phyloP scores from a whole-genome alignment of 2,113 vertebrate species.

The Serinus canaria region DNA sequence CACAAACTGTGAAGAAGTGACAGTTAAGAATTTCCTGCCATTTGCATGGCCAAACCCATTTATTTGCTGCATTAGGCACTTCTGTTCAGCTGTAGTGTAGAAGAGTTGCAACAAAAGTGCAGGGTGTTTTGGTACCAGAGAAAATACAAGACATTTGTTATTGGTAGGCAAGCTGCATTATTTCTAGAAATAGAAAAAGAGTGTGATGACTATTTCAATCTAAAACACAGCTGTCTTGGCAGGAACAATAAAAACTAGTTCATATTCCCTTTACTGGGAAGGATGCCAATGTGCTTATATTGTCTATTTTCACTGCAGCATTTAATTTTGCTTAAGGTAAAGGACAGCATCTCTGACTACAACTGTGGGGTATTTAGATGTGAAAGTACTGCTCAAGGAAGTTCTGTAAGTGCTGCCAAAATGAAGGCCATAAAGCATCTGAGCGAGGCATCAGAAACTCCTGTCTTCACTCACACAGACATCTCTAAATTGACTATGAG shows the following conservation, averaged over 20 bases:
- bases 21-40: not conserved
- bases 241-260: slow-evolving; percentile 40
- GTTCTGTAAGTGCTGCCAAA: slow-evolving; percentile 56
- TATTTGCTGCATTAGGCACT: not conserved
- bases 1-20: not conserved
- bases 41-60: not conserved
- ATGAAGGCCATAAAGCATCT: slow-evolving; percentile 62
- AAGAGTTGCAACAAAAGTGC: not conserved
- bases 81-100: not conserved
- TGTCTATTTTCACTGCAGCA: slow-evolving; percentile 27
- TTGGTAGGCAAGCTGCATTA: slow-evolving; percentile 40
- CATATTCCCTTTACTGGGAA: slow-evolving; percentile 39
- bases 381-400: slow-evolving; percentile 45
- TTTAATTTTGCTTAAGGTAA: slow-evolving; percentile 66
- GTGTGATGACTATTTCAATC: slow-evolving; percentile 27
- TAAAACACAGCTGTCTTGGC: slow-evolving; percentile 32
- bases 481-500: slow-evolving; percentile 46
- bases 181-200: slow-evolving; percentile 48
- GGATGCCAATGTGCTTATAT: slow-evolving; percentile 16
- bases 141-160: slow-evolving; percentile 29
- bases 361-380: slow-evolving; percentile 44
- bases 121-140: not conserved
- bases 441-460: slow-evolving; percentile 38
- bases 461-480: slow-evolving; percentile 34
- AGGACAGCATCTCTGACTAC: slow-evolving; percentile 26